These are phyloP conservation scores for Emydoidea blandingii DNA, from an alignment of 2,797 vertebrate species.

Conservation along the genomic window DNA sequence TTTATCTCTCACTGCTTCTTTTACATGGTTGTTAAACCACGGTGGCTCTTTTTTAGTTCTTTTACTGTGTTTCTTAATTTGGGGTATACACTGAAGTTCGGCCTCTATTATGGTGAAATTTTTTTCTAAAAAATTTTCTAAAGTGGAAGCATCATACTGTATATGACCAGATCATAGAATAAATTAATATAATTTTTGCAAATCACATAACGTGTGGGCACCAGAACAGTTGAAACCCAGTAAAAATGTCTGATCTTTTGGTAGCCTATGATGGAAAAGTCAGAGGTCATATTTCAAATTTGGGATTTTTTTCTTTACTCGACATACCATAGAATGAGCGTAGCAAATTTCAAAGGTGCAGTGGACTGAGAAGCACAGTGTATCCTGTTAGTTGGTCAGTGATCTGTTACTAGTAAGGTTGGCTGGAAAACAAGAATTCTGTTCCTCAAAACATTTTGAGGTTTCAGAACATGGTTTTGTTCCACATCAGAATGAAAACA, in stretches of 20 bases:
- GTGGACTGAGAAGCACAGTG: conserved; percentile 65
- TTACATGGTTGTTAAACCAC: too few relatives aligned
- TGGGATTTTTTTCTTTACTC: conserved; percentile 68
- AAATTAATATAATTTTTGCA: neutral
- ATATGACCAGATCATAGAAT: neutral
- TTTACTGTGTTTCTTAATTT: too few relatives aligned
- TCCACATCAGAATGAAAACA: neutral
- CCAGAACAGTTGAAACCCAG: conserved; percentile 50
- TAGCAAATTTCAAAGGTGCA: conserved; percentile 32
- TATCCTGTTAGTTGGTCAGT: conserved; percentile 38
- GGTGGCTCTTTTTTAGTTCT: too few relatives aligned
- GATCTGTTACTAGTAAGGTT: neutral
- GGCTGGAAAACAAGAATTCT: neutral
- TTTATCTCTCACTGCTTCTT: too few relatives aligned
- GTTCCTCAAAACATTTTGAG: neutral
- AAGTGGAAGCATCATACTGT: neutral
- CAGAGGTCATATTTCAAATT: conserved; percentile 71
- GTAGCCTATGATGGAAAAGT: conserved; percentile 40
- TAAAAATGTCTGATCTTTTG: conserved; percentile 51
- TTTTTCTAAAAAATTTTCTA: neutral
- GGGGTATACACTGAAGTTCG: too few relatives aligned
- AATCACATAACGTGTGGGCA: conserved; percentile 39
- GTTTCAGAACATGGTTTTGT: neutral
- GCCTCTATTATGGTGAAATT: too few relatives aligned
- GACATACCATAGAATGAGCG: conserved; percentile 38